Base-by-base conservation (phyloP, 2,888 invertebrate genomes). In the Strigamia maritima region DNA sequence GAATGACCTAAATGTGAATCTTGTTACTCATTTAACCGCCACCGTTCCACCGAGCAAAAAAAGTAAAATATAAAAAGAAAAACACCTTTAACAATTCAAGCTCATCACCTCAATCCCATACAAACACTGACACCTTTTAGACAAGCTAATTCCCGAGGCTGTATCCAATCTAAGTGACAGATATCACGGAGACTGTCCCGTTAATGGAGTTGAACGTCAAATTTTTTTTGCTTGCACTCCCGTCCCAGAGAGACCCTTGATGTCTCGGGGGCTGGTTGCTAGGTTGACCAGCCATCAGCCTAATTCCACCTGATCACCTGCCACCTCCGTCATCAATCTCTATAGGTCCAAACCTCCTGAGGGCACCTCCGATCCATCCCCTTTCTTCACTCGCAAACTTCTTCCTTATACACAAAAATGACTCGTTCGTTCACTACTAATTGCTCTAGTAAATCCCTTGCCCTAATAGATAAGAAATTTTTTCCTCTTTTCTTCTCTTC, bases 201-300 rank as follows among this genome's bases (percentile, higher is more conserved):
- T 60, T 60, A 60, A 60, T 60, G 60, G 60, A 60, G 60, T 60
- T 60, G 60, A 60, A 60, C 60, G 60, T 60, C 60, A 60, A 60
- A 60, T 60, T 60, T 60, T n/a, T 60, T 60, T 60, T 12, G 16
- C 19, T 19, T 19, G 40, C 60, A 14, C 60, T 60, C 1, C 24
- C 60, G 22, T 60, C 60, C 60, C 60, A 60, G 24, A 60, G 60
- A 60, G 60, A 60, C 60, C 60, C 60, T 60, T 60, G 60, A n/a
- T 60, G 60, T 60, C 60, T 60, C 24, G 60, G 60, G 60, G 60
- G 60, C 60, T 60, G 60, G 60, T 60, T 22, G 60, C 22, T 16
- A 60, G 60, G 60, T 60, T 60, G 60, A 60, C 60, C 60, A 60
- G 60, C 22, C 60, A 60, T 60, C 60, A 60, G 60, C 60, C 60